A percentile compares a stretch with the other conserved stretches of the same genome.
Evolutionary conservation across 1,140 invertebrate species (phyloP).

Genomic region (Centruroides vittatus): DNA sequence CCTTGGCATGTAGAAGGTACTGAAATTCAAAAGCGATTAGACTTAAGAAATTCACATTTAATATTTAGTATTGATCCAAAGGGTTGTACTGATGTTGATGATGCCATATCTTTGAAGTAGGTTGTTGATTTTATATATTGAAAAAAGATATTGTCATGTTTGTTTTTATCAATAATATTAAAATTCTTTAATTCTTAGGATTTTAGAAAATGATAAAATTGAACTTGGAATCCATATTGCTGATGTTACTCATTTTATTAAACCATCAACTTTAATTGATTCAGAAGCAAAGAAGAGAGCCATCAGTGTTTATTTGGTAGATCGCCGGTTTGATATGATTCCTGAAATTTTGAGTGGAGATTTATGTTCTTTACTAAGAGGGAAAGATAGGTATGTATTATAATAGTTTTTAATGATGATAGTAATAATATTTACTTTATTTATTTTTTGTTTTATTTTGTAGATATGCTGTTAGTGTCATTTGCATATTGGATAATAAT

Average conservation of each 20-base stretch:
- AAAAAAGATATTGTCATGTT: no score
- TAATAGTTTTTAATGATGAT: conserved; percentile 17
- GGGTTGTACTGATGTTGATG: conserved; percentile 36
- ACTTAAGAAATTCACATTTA: conserved; percentile 29
- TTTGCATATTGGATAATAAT: conserved; percentile 31
- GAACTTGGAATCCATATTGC: conserved; percentile 39
- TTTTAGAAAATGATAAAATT: conserved; percentile 24
- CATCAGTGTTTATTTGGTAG: conserved; percentile 35
- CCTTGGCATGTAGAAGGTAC: conserved; percentile 24
- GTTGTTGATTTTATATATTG: no score
- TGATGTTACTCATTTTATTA: conserved; percentile 35
- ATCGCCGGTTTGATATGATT: conserved; percentile 37
- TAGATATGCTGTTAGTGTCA: conserved; percentile 34
- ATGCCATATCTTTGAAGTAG: conserved; percentile 29
- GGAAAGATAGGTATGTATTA: conserved; percentile 29
- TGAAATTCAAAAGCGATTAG: conserved; percentile 24
- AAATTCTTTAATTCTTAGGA: conserved; percentile 13
- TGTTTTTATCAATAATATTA: no score
- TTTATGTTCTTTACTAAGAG: conserved; percentile 33
- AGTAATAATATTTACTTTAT: conserved; percentile 7
- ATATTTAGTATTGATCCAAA: conserved; percentile 38
- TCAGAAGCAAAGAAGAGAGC: conserved; percentile 28
- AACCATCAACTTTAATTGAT: conserved; percentile 28
- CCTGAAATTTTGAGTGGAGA: conserved; percentile 35
- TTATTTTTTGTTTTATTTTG: neutral